Evolutionary conservation across 2,888 invertebrate genomes (phyloP), one percentile per base, ranked within the genome.

Genomic region (Neoitamus cyanurus): DNA sequence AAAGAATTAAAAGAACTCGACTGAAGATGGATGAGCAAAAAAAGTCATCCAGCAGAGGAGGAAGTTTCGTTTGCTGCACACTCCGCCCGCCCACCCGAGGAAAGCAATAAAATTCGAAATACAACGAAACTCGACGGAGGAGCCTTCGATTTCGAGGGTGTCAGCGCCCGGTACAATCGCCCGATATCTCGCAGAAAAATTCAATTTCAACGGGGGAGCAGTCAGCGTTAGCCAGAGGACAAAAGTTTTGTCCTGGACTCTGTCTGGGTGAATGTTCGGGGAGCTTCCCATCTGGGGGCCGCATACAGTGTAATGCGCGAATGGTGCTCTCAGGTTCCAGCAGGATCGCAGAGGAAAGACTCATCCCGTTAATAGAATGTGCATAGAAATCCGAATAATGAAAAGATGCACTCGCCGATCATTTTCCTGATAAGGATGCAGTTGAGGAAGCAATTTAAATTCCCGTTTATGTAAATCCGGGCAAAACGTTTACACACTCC

Each of bases 361-460:
- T 46, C 42, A 46, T 37, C 37, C 13, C 28, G 77, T 77, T 77
- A 77, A 28, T 77, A 46, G 77, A 70, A 46, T 77, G 77, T 77
- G 77, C 46, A 77, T 28, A 37, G 42, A 42, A 75, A 30, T 42
- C 11, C 31, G 13, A 31, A 70, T 70, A 70, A 70, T 77, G 58
- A 28, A 46, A 42, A 77, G 77, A 37, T 77, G 25, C 42, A 42
- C 46, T 77, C 42, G 11, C 28, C 46, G 77, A 46, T 77, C n/a
- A 77, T 42, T 37, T 77, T 77, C 42, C 28, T 75, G 77, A 77
- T 77, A 77, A 77, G 77, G 46, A 77, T 77, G 77, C 77, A 77
- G 77, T 77, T 42, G 77, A 77, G 42, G 20, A 77, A 77, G 37
- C 42, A 77, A 77, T 77, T 42, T 42, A 77, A 77, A 42, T 77